Conservation (phyloP, 2,888 invertebrate species). For the Oscheius sp. region DNA sequence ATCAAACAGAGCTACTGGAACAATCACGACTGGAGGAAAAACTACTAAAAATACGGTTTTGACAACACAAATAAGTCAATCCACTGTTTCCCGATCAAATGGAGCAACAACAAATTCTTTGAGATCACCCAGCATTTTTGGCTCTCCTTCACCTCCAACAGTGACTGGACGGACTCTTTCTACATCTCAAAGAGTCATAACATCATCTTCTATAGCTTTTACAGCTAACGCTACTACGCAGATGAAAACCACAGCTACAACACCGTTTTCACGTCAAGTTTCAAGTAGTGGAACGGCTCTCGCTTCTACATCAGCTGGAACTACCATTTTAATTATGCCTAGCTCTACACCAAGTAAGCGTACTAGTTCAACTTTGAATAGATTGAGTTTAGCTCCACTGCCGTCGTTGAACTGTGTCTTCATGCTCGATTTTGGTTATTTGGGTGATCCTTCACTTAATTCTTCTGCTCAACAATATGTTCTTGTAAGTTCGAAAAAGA, state of each 20-base stretch:
- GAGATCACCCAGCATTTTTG: too few species aligned
- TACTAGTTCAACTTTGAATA: neutral
- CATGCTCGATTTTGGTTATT: slow-evolving; percentile 3
- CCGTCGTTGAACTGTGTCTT: neutral
- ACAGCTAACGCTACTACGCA: neutral
- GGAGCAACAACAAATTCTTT: neutral
- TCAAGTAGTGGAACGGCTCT: too few species aligned
- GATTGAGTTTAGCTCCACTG: neutral
- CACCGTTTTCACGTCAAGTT: too few species aligned
- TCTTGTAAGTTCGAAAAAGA: neutral
- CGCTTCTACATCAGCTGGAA: neutral
- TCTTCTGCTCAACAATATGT: neutral
- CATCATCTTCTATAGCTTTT: too few species aligned
- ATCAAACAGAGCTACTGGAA: neutral
- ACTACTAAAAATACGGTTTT: neutral
- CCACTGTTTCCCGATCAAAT: neutral
- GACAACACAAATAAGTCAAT: too few species aligned
- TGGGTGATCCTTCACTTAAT: slow-evolving; percentile 2
- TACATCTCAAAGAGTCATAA: too few species aligned
- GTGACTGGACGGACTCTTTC: too few species aligned
- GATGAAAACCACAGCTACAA: neutral
- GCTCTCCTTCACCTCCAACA: too few species aligned
- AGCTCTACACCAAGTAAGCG: neutral
- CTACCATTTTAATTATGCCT: neutral
- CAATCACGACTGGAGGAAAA: neutral